Base-by-base conservation (phyloP, 2,113 vertebrate species). In the Suricata suricatta region DNA sequence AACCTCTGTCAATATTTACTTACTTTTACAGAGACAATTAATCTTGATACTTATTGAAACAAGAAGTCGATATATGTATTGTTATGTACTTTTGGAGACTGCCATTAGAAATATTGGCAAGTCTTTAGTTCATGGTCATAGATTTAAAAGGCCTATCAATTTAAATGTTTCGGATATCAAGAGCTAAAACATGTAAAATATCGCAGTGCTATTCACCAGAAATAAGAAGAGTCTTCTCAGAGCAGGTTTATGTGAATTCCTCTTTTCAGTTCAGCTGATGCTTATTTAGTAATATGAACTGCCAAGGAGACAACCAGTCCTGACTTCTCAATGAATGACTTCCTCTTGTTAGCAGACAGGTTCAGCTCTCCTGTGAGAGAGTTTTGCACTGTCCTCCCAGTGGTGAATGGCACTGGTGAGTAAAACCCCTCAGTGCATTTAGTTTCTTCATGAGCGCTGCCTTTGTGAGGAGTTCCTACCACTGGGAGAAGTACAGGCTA, bases 1-100 rank as follows among this genome's bases (percentile, higher is more conserved):
- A 97, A 95, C 96, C n/a, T 96, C 91, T 97, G 97, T 98, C 98
- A 98, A 98, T 98, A 98, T 98, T 97, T 98, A 98, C 98, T 98
- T 98, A 98, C 97, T 81, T 98, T 98, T 98, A 97, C 96, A 97
- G 96, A 94, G 93, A 96, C 97, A 98, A 97, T 98, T 97, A 98
- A 98, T 98, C 97, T 98, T 98, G 97, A 98, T 98, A 98, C 94
- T 97, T 89, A 96, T 94, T 97, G 97, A 97, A 98, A 98, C 97
- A 97, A 92, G 97, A 97, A 98, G 95, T 98, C 98, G 13, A 98
- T 98, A 97, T 97, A 86, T 97, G 93, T 97, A 98, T 98, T 98
- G 97, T 98, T 97, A 83, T 90, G 91, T 97, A 96, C 96, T 96
- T 98, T 98, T 97, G 97, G 96, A 97, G 89, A 97, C 91, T 98